These are phyloP conservation scores for Mesoligia furuncula DNA, from an alignment of 2,888 invertebrate genomes.

Conservation along the genomic window DNA sequence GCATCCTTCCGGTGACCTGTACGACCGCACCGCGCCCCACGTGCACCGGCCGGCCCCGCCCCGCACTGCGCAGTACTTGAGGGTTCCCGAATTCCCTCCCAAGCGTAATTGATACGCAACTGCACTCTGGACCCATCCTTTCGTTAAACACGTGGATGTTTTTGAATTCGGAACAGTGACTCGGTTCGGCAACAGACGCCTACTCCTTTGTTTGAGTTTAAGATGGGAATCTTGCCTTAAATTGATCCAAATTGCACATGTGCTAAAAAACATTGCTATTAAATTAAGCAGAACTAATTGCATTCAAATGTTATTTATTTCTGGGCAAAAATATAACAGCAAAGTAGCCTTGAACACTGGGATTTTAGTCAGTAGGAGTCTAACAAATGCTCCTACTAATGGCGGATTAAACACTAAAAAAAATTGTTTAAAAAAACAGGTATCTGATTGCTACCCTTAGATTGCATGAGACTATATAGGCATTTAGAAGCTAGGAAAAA, in stretches of 20 bases:
- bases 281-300: background rate
- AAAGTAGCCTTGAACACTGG: background rate
- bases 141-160: background rate
- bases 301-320: background rate
- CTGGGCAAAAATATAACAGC: background rate
- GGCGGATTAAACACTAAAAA: background rate
- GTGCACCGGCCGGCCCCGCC: background rate
- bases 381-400: background rate
- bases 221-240: background rate
- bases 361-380: background rate
- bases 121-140: constrained; percentile 16
- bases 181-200: background rate
- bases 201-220: background rate
- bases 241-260: background rate
- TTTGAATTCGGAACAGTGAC: background rate
- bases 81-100: background rate
- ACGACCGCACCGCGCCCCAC: background rate
- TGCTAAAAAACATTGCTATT: background rate
- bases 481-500: background rate
- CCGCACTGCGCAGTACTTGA: background rate
- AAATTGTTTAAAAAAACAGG: background rate
- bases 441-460: too few relatives aligned
- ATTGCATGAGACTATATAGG: background rate
- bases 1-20: background rate
- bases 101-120: constrained; percentile 25